These are phyloP conservation scores for Patiria miniata DNA, from an alignment of 35 echinoderm and acorn worm genomes.

Conservation along the genomic window DNA sequence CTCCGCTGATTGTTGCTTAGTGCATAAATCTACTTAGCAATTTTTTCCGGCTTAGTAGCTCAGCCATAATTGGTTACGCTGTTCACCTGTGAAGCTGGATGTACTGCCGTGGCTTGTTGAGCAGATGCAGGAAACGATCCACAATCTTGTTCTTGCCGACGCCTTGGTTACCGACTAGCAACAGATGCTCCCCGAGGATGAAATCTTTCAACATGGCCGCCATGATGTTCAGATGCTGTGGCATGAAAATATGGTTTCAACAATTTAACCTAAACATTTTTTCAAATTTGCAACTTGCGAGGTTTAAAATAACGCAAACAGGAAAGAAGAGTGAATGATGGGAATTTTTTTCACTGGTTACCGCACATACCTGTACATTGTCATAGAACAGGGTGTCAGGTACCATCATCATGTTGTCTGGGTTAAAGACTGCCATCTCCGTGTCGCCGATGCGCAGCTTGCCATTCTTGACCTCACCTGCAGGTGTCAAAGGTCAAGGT, in stretches of 20 bases:
- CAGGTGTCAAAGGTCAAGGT: background rate
- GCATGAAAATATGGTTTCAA: constrained; percentile 2
- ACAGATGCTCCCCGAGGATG: constrained; percentile 81
- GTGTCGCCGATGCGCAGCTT: constrained; percentile 81
- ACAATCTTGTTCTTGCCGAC: constrained; percentile 98
- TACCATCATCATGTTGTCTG: constrained; percentile 97
- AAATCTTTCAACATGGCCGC: constrained; percentile 99
- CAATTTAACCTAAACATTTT: background rate
- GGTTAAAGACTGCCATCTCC: constrained; percentile 80
- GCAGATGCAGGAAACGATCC: constrained; percentile 94
- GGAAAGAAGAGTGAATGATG: background rate
- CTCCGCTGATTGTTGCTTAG: too few relatives aligned
- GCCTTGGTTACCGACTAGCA: constrained; percentile 95
- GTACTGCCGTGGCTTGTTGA: constrained; percentile 96
- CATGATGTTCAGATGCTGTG: constrained; percentile 92
- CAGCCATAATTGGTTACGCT: too few relatives aligned
- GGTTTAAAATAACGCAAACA: background rate
- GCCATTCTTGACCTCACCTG: constrained; percentile 84
- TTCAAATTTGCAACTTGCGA: background rate
- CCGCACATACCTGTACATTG: constrained; percentile 80
- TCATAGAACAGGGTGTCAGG: constrained; percentile 97
- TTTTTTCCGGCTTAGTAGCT: too few relatives aligned
- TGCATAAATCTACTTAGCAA: too few relatives aligned
- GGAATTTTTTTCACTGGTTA: background rate
- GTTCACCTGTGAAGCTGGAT: constrained; percentile 88